Base-by-base conservation (phyloP, 2,113 vertebrate genomes). In the Muntiacus muntjak region DNA sequence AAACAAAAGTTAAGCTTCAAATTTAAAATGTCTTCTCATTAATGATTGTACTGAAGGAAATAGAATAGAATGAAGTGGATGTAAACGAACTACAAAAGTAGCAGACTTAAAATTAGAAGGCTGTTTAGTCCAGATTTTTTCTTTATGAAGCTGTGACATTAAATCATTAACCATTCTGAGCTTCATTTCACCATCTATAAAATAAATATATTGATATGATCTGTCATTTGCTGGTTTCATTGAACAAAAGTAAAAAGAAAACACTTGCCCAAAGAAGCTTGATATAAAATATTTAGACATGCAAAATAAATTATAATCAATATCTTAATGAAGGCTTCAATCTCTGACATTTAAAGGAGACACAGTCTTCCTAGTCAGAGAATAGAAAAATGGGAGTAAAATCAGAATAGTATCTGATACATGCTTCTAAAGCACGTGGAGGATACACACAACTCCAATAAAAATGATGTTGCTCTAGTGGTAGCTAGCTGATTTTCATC, bases 381-480 rank as follows among this genome's bases (percentile, higher is more conserved):
- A 7, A 11, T 50, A 7, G 28, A 85, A 47, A 82, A 30, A 47
- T 6, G 21, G 26, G 28, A 21, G 25, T 16, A 91, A 25, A 86
- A 10, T 47, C 14, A 43, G 9, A 71, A 36, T 36, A 14, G 7
- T 10, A 11, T 58, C 5, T 67, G 12, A 45, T 30, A 58, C 23
- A 28, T 52, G 12, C 7, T 7, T 85, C 50, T 6, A 57, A 16
- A 8, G 0, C 11, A 82, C 1, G 8, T 30, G 7, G 8, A 15
- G 50, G 16, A n/a, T 28, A 76, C 0, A 0, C 54, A 62, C 1
- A 50, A 2, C 25, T 2, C 17, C 16, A 55, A 40, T 33, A 50
- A 50, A 15, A 4, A 87, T 5, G 58, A 43, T 30, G 28, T 13
- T 1, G 91, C 62, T 15, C 6, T 57, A 50, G 0, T 47, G 12